Conservation (phyloP, 2,113 vertebrate species). For the Bubo bubo region DNA sequence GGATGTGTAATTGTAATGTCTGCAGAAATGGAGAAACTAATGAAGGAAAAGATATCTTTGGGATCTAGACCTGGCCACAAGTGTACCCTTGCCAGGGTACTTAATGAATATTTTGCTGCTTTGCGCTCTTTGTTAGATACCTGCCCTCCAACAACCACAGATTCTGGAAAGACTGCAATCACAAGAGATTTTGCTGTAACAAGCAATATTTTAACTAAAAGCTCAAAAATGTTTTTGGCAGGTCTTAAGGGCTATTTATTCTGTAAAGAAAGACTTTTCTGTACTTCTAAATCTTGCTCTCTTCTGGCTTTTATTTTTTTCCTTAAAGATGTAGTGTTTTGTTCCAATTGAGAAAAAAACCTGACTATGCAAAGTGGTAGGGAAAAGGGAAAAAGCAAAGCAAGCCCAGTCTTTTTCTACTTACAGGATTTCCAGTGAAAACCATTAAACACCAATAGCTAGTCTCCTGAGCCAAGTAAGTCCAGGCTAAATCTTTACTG, state of each 20-base stretch:
- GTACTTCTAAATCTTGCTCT: not conserved
- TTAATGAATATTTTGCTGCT: not conserved
- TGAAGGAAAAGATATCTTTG: not conserved
- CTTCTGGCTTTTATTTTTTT: too few relatives aligned
- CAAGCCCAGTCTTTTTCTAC: not conserved
- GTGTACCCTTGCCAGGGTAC: not conserved
- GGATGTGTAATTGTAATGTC: not conserved
- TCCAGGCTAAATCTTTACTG: not conserved
- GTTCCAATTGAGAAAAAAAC: not conserved
- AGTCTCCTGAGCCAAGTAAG: not conserved
- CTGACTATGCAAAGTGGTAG: not conserved
- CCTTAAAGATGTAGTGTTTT: not conserved
- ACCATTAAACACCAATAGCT: not conserved
- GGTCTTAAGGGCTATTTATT: not conserved
- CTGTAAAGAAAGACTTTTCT: not conserved
- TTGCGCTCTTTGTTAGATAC: not conserved
- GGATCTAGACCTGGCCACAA: not conserved
- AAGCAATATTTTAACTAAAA: not conserved
- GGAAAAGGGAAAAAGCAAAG: not conserved
- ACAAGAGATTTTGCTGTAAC: not conserved
- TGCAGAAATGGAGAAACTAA: slow-evolving; percentile 18
- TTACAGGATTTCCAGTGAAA: not conserved
- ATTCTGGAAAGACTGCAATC: not conserved
- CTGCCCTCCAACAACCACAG: not conserved
- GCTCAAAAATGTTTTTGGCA: not conserved